Conservation (phyloP, 2,113 vertebrate genomes). For the Picathartes gymnocephalus region DNA sequence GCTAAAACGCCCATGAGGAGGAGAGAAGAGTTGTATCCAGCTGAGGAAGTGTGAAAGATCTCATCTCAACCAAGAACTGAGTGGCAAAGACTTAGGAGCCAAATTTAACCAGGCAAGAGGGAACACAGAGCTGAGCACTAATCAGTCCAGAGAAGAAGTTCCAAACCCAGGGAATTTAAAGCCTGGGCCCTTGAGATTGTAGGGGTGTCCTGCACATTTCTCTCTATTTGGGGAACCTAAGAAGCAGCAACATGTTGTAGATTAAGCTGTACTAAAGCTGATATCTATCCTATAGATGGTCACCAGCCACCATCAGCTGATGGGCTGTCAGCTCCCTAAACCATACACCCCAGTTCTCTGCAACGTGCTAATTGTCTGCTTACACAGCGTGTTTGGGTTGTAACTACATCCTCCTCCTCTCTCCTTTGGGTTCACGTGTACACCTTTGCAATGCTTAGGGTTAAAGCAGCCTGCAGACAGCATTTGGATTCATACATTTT, state of each 20-base stretch:
- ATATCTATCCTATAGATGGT: background rate
- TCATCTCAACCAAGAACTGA: background rate
- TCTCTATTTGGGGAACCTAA: background rate
- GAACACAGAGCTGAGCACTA: background rate
- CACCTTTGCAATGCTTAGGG: background rate
- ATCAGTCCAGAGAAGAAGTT: background rate
- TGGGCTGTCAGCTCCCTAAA: background rate
- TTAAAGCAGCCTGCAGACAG: background rate
- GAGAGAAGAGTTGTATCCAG: background rate
- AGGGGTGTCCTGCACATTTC: background rate
- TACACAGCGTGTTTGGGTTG: background rate
- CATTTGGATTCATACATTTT: background rate
- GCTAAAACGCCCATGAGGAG: background rate
- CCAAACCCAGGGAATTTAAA: background rate
- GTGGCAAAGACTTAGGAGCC: background rate
- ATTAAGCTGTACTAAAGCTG: background rate
- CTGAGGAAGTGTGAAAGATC: background rate
- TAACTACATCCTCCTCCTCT: background rate
- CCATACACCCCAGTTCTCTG: background rate
- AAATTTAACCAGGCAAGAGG: background rate
- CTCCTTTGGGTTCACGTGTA: background rate
- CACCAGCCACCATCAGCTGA: background rate
- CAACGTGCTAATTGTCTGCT: background rate
- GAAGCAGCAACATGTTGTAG: background rate
- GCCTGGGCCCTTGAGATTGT: background rate